A percentile compares a stretch with the other conserved stretches of the same genome.
These are phyloP conservation scores for Isoperla grammatica DNA, from an alignment of 2,888 invertebrate genomes.

Conservation along the genomic window DNA sequence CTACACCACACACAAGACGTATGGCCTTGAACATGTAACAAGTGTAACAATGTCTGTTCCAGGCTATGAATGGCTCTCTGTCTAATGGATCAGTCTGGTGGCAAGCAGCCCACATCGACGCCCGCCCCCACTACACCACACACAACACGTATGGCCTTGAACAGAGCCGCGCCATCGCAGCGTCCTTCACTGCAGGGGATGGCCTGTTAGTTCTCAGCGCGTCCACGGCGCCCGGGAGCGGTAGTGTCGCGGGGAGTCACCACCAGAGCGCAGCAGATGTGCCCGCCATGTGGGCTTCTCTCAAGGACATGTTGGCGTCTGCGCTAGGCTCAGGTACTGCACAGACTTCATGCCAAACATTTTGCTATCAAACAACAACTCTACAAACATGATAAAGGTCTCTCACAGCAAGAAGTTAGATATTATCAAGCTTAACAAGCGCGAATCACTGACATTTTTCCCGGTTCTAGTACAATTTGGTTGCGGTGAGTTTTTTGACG, in stretches of 20 bases:
- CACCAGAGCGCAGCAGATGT: slow-evolving; percentile 41
- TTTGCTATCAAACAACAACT: too few species aligned
- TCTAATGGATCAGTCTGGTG: slow-evolving; percentile 48
- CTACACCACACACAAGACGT: too few species aligned
- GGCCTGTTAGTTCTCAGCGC: slow-evolving; percentile 39
- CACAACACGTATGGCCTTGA: slow-evolving; percentile 56
- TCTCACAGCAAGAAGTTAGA: too few species aligned
- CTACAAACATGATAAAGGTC: too few species aligned
- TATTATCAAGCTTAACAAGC: too few species aligned
- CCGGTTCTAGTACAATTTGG: too few species aligned
- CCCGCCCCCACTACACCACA: slow-evolving; percentile 42
- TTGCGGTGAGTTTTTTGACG: too few species aligned
- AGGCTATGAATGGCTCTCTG: slow-evolving; percentile 45
- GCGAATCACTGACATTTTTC: too few species aligned
- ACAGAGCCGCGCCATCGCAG: slow-evolving; percentile 39
- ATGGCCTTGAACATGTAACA: too few species aligned
- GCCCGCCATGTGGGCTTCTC: slow-evolving; percentile 52
- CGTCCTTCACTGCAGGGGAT: slow-evolving; percentile 31
- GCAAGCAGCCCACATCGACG: slow-evolving; percentile 42
- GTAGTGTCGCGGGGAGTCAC: slow-evolving; percentile 36
- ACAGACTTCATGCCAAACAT: too few species aligned
- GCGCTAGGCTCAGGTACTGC: slow-evolving; percentile 42
- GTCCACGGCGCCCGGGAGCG: slow-evolving; percentile 41
- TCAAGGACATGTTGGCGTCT: slow-evolving; percentile 48
- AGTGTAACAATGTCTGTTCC: too few species aligned